phyloP scores from a whole-genome alignment of 2,888 invertebrate genomes.

The Cataglyphis rosenhaueri region DNA sequence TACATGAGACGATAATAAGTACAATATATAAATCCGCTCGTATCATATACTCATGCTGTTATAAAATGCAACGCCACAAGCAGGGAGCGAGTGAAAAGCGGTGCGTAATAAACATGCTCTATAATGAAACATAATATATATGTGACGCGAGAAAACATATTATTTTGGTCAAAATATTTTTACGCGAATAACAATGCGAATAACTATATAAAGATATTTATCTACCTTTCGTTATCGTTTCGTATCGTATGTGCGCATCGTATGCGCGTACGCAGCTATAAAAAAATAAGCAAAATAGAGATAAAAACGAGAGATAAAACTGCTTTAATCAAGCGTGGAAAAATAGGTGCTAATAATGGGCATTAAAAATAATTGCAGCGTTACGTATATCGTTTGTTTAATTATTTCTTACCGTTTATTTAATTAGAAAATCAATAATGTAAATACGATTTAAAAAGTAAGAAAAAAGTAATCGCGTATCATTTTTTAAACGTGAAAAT shows the following conservation, averaged over 20 bases:
- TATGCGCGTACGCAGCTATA: constrained; percentile 14
- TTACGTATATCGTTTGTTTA: not conserved
- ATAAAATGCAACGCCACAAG: constrained; percentile 41
- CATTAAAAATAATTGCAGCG: constrained; percentile 28
- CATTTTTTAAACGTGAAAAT: constrained; percentile 23
- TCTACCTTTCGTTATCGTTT: constrained; percentile 9
- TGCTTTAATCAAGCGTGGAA: constrained; percentile 41
- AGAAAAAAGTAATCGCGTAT: not conserved
- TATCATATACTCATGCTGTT: constrained; percentile 29
- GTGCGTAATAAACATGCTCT: constrained; percentile 47
- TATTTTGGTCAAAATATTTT: constrained; percentile 49
- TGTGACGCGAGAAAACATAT: constrained; percentile 46
- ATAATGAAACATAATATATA: constrained; percentile 49
- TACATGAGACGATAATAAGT: not conserved
- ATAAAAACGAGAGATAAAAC: constrained; percentile 23
- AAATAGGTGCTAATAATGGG: constrained; percentile 41
- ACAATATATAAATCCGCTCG: not conserved
- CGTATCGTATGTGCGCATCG: constrained; percentile 10
- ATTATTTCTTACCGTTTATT: not conserved
- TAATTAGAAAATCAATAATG: not conserved
- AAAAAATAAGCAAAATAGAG: constrained; percentile 30
- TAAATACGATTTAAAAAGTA: not conserved
- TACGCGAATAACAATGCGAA: constrained; percentile 27
- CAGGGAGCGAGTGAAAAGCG: constrained; percentile 43
- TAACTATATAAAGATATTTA: constrained; percentile 32